Evolutionary conservation across 2,113 vertebrate species (phyloP), one percentile per base, ranked within the genome.

Genomic region (Pycnonotus jocosus): DNA sequence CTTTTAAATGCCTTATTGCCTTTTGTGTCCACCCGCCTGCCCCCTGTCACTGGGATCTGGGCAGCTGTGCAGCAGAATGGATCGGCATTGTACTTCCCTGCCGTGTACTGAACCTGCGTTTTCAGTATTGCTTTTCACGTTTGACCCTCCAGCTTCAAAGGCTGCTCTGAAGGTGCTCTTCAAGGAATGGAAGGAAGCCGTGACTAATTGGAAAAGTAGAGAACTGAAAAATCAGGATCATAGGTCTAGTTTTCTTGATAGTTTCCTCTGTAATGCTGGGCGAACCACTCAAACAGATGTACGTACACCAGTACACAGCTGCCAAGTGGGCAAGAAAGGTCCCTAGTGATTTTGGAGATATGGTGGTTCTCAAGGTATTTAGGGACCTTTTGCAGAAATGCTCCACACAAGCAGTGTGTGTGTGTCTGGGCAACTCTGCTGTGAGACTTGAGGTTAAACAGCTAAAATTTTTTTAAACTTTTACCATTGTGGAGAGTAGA

Each of bases 131-230:
- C 11, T 82, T 88, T 22, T 92, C 82, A 82, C 77, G 9, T 84
- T 90, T 91, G 92, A 90, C 92, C 74, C 81, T 94, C 21, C 33
- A 10, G 58, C 86, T 86, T 88, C 92, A 81, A 77, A 90, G 74
- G 58, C 62, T 73, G 76, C 37, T 83, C 68, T 80, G 76, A 88
- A 86, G 88, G 92, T 83, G 69, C 83, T 85, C 38, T 33, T 37
- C 17, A 6, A 88, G 84, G 74, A 77, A 57, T 81, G 91, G 70
- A 92, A 81, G 79, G 54, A 72, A 89, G 57, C 83, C 21, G 27
- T 94, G 78, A 70, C 79, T 88, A 92, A 88, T 54, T 87, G 96
- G 85, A 64, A 88, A 80, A 93, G 64, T 76, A 42, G 77, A 72
- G 71, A 92, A 70, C 45, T 83, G 84, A 94, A 88, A 94, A 93